A percentile compares a stretch with the other conserved stretches of the same genome.
These are phyloP conservation scores for Rhadina sibilatrix DNA, from an alignment of 2,113 vertebrate species.

Conservation along the genomic window DNA sequence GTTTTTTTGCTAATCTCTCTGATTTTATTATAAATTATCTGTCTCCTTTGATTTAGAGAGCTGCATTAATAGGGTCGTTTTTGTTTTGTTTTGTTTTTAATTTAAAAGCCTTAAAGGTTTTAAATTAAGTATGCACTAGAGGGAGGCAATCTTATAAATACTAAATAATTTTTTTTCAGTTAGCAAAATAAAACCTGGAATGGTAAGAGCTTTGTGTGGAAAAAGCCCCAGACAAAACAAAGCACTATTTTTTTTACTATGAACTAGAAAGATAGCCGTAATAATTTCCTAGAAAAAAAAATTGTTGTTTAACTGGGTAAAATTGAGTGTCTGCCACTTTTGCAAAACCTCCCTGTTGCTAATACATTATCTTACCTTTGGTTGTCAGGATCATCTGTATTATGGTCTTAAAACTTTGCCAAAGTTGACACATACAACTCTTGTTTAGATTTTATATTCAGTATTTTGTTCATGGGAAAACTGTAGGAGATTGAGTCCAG, in stretches of 20 bases:
- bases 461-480: background rate
- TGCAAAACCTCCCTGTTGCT: background rate
- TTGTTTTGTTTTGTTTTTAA: background rate
- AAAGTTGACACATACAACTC: background rate
- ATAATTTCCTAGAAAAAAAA: background rate
- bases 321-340: background rate
- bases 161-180: background rate
- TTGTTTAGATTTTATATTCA: background rate
- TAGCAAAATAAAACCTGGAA: background rate
- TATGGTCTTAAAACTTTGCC: background rate
- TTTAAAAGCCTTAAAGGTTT: background rate
- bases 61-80: background rate
- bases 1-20: background rate
- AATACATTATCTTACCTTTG: background rate
- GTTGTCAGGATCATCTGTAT: background rate
- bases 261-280: background rate
- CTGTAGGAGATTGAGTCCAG: background rate
- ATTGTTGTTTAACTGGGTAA: background rate
- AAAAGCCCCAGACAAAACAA: background rate
- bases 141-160: background rate
- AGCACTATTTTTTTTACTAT: background rate
- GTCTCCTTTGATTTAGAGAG: background rate
- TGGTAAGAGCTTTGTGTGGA: background rate
- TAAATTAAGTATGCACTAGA: background rate
- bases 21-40: background rate